A percentile compares a stretch with the other conserved stretches of the same genome.
Conservation (phyloP, 92 coral and sea anemone species). For the Parazoanthus swiftii region DNA sequence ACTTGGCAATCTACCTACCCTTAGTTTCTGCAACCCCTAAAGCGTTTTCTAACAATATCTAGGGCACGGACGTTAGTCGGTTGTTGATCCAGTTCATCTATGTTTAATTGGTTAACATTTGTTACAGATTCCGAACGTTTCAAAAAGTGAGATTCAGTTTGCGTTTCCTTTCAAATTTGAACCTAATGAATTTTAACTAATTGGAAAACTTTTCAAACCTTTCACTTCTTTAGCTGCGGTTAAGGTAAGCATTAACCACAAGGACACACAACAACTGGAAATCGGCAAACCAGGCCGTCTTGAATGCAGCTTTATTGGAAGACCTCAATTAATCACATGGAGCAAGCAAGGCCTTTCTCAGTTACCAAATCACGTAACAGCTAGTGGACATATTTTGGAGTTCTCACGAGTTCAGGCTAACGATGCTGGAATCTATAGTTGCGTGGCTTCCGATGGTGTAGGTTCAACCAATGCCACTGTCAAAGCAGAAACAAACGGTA, state of each 20-base stretch:
- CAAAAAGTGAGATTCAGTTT: neutral
- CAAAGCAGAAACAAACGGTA: constrained; percentile 43
- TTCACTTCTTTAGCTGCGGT: constrained; percentile 25
- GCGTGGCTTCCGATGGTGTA: constrained; percentile 77
- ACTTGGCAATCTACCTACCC: neutral
- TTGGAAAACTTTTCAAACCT: neutral
- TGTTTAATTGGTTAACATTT: no score
- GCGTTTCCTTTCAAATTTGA: neutral
- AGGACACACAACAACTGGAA: constrained; percentile 53
- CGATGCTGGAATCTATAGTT: constrained; percentile 74
- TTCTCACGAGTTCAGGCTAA: constrained; percentile 63
- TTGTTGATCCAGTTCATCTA: neutral
- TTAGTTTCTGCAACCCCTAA: neutral
- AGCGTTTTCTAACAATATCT: no score
- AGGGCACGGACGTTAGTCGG: neutral
- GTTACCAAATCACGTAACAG: constrained; percentile 70
- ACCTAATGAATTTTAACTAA: no score
- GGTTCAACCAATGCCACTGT: constrained; percentile 67
- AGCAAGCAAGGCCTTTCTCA: constrained; percentile 66
- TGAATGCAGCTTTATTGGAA: constrained; percentile 61
- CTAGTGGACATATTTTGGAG: constrained; percentile 57
- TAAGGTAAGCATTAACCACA: constrained; percentile 58
- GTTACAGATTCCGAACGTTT: neutral
- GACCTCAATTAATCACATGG: constrained; percentile 79
- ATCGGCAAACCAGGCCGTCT: constrained; percentile 64